Evolutionary conservation across 2,888 invertebrate genomes (phyloP).

Genomic region (Tyria jacobaeae): DNA sequence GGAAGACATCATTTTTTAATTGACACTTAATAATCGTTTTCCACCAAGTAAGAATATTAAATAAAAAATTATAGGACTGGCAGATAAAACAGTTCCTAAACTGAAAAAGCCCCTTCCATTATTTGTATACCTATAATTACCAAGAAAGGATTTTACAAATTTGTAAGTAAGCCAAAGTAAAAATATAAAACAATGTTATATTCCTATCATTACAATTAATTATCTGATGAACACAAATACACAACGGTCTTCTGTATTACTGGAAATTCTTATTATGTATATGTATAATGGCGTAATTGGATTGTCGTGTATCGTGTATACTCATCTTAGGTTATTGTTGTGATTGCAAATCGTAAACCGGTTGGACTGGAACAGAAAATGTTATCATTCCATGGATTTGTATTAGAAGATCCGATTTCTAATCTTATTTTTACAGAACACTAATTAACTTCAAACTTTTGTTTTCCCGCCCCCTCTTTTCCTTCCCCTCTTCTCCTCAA

Average conservation of each 20-base stretch:
- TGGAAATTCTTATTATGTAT: constrained; percentile 1
- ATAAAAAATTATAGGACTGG: too few relatives aligned
- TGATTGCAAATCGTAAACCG: constrained; percentile 42
- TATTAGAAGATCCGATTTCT: background rate
- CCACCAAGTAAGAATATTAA: too few relatives aligned
- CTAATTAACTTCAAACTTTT: background rate
- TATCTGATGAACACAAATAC: background rate
- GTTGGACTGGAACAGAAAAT: constrained; percentile 33
- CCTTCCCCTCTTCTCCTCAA: too few relatives aligned
- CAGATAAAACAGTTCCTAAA: too few relatives aligned
- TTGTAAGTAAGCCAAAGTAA: too few relatives aligned
- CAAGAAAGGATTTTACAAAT: background rate
- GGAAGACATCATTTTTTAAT: too few relatives aligned
- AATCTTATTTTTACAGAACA: background rate
- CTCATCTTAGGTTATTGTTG: constrained; percentile 36
- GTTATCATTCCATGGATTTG: background rate
- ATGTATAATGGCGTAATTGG: constrained; percentile 7
- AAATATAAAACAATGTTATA: background rate
- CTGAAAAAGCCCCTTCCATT: background rate
- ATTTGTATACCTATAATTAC: background rate
- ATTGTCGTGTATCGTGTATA: constrained; percentile 18
- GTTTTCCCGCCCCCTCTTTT: too few relatives aligned
- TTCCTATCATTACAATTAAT: constrained; percentile 3
- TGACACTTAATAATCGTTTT: too few relatives aligned
- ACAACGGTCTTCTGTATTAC: background rate